Conservation (phyloP, 2,888 invertebrate species). For the Scotopteryx bipunctaria region DNA sequence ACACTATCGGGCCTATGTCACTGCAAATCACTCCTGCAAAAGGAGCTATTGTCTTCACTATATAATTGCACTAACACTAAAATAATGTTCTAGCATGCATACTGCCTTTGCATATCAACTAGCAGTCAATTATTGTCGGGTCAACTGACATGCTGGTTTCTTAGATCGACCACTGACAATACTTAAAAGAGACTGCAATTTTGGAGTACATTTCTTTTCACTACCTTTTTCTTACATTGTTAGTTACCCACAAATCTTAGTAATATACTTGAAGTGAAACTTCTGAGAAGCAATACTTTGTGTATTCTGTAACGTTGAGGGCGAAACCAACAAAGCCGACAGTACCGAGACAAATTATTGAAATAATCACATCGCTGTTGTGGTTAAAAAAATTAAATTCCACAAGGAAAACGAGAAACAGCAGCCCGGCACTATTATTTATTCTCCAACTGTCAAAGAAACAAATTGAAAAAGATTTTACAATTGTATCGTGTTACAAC, state of each 20-base stretch:
- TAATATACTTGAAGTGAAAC: constrained; percentile 12
- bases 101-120: too few species aligned
- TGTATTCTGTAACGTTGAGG: constrained; percentile 6
- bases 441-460: constrained; percentile 41
- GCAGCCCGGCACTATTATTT: constrained; percentile 39
- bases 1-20: constrained; percentile 28
- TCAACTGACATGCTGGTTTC: too few species aligned
- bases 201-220: too few species aligned
- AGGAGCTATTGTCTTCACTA: not conserved
- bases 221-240: too few species aligned
- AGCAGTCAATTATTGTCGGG: too few species aligned
- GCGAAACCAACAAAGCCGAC: constrained; percentile 14
- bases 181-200: too few species aligned
- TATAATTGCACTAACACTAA: too few species aligned
- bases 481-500: not conserved
- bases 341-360: constrained; percentile 49
- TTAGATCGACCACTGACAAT: too few species aligned
- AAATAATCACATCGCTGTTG: constrained; percentile 54
- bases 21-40: not conserved
- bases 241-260: too few species aligned
- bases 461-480: constrained; percentile 30
- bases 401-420: constrained; percentile 40
- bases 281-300: not conserved
- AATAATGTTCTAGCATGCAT: too few species aligned
- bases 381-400: constrained; percentile 50